Evolutionary conservation across 2,888 invertebrate genomes (phyloP), one percentile per base, ranked within the genome.

Genomic region (Antheraea assamensis): DNA sequence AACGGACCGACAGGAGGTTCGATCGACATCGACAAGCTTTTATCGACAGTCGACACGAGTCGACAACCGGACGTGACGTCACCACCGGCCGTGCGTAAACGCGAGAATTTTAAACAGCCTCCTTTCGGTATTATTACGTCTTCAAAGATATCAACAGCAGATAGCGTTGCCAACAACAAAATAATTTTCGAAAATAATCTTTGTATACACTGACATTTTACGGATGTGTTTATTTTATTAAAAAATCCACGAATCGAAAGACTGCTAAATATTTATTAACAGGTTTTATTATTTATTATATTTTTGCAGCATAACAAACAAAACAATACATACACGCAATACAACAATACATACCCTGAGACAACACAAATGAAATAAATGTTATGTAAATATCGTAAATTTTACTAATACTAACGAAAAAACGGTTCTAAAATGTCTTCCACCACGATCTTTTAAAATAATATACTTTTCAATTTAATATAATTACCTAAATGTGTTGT

Each of bases 61-160:
- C 82, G 84, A 81, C 86, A 81, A 86, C 90, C 90, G 94, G 94
- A 94, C 88, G 90, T 94, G 93, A 92, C 93, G 93, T 92, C 92
- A 92, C 78, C 84, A 77, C 82, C 80, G 84, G 83, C 86, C 86
- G 87, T 84, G 90, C 90, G 92, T 92, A 92, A 91, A 92, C 90
- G 85, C 87, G 88, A 91, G 93, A 92, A 94, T 93, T 92, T 93
- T 92, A 93, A 94, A 93, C 93, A 93, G 93, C 88, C 91, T 88
- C 84, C 87, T 90, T 90, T 91, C 88, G 85, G 89, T 90, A 88
- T 74, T 89, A 90, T 88, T 87, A 88, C 87, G 87, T 88, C 87
- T 89, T 82, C 79, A 88, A 90, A 92, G 86, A 92, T 92, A 91
- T 91, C 91, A 89, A 85, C 87, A 83, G 82, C 81, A 85, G 21